Evolutionary conservation across 2,888 invertebrate species (phyloP), one percentile per base, ranked within the genome.

Genomic region (Amphipyra tragopoginis): DNA sequence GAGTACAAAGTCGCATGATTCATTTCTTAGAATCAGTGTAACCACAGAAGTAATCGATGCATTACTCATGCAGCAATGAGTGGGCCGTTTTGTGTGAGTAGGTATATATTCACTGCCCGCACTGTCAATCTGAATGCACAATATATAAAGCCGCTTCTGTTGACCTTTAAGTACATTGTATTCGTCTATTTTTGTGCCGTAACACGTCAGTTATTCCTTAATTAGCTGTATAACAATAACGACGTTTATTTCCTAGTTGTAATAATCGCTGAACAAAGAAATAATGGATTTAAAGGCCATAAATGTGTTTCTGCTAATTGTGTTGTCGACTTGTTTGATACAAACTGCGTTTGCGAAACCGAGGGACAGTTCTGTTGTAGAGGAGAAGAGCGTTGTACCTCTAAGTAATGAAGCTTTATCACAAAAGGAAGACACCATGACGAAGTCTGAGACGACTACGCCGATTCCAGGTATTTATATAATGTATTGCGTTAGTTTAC

Each of bases 81-180:
- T 65, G 44, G 47, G 59, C 45, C 62, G 43, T 38, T 48, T 45
- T 48, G 51, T 55, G 61, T 39, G 29, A 51, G 45, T 60, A 52
- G 9, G 14, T 51, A 55, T 7, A 15, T 56, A 44, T 36, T 50
- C 49, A 65, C 59, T 53, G 54, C 40, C 50, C 65, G 60, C 56
- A 4, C 29, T 51, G 55, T 45, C 75, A 53, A 51, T 43, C 50
- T 53, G 48, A 62, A 71, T 71, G 65, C 60, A 75, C 65, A 57
- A 61, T 75, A 75, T 79, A 79, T 45, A 74, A 73, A 56, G 68
- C 72, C 53, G 70, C 72, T 72, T 55, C 65, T 40, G 56, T 54
- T 83, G 79, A 84, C 83, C 84, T 84, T 75, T 80, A 76, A 59
- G 72, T 76, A 72, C 72, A 76, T 75, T 62, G 71, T 72, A 77